Evolutionary conservation across 1,140 invertebrate genomes (phyloP), one percentile per base, ranked within the genome.

Genomic region (Caenorhabditis latens): DNA sequence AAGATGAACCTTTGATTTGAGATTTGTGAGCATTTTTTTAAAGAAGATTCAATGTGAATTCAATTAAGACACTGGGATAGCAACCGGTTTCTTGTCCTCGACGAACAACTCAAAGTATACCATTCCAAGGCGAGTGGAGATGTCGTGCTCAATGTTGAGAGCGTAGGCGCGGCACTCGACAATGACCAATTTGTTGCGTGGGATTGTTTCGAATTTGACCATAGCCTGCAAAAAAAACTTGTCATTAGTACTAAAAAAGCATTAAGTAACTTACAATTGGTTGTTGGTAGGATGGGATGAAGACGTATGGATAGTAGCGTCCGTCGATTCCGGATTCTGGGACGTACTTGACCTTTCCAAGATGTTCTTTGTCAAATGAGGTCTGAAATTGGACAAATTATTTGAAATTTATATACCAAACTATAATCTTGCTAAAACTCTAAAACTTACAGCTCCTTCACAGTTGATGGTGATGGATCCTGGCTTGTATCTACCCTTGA

Each of bases 101-200:
- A 83, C 58, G 58, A 84, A 88, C 24, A 91, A 43, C 71, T 91
- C 90, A 67, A 91, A 91, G 84, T 91, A 88, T 14, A 91, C 90
- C 32, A 91, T 82, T 43, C 90, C 90, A n/a, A 91, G 89, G 55
- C 91, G 84, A 53, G 86, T 88, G 50, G 84, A 88, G 63, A 88
- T 87, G 83, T 92, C 92, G 21, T 89, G 90, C 82, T 89, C 89
- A 65, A 92, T 93, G 84, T 92, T 92, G 11, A 84, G 83, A 14
- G 91, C 92, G 87, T 91, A 92, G 32, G 92, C 91, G 43, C 89
- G 87, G 83, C 91, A 92, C 63, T 92, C 91, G 13, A 92, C 87
- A 63, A 92, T 85, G 14, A 92, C 92, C n/a, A 92, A 24, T 21
- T 90, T 92, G 83, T 93, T 93, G 13, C 83, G 57, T 14, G 92